A percentile compares a stretch with the other conserved stretches of the same genome.
Conservation (phyloP, 2,797 vertebrate species). For the Anguilla megastoma region DNA sequence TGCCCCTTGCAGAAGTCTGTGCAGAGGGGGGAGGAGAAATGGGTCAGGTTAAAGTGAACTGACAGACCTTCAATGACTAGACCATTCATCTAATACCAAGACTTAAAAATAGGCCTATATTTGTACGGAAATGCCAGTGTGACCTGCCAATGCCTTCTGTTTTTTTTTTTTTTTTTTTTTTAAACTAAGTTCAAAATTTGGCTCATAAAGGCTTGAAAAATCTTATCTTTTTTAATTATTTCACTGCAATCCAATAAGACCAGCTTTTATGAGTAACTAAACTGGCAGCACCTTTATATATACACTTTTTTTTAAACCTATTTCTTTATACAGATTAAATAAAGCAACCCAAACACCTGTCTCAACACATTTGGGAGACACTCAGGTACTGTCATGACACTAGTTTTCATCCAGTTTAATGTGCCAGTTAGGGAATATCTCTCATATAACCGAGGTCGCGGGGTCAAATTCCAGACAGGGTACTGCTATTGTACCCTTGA, state of each 20-base stretch:
- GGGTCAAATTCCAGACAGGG: neutral
- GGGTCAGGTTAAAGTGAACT: constrained; percentile 4
- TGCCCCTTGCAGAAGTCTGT: constrained; percentile 32
- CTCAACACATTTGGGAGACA: neutral
- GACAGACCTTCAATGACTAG: constrained; percentile 36
- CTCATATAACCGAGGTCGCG: neutral
- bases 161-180: constrained; percentile 28
- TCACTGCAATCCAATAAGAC: neutral
- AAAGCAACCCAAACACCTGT: neutral
- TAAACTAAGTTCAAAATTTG: neutral
- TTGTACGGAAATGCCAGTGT: constrained; percentile 61
- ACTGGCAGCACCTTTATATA: neutral
- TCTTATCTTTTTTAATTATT: neutral
- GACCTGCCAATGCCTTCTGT: constrained; percentile 26
- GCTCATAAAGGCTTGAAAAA: neutral
- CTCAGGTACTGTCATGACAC: neutral
- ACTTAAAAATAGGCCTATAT: constrained; percentile 54
- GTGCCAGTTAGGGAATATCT: no score
- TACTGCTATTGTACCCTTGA: neutral
- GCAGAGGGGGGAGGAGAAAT: constrained; percentile 21
- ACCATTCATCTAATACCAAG: constrained; percentile 39
- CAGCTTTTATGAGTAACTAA: neutral
- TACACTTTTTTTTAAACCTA: no score
- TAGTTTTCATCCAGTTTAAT: neutral
- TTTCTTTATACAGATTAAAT: neutral